These are phyloP conservation scores for Lepidurus packardi DNA, from an alignment of 1,140 invertebrate genomes.

Conservation along the genomic window DNA sequence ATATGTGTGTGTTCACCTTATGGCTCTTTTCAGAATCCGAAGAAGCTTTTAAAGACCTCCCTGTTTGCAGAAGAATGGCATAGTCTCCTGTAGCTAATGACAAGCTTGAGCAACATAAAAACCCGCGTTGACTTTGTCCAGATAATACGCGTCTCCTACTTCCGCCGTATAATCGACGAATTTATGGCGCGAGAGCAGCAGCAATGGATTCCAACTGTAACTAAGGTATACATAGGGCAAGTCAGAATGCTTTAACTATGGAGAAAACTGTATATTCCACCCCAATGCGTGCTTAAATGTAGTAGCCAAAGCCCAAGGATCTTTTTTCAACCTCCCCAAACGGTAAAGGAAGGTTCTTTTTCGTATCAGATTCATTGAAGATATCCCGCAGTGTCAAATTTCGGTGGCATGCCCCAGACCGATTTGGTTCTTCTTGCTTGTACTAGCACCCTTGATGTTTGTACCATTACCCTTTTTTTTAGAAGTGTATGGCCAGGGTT, in stretches of 20 bases:
- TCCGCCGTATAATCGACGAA: not conserved
- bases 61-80: not conserved
- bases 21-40: not conserved
- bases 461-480: not conserved
- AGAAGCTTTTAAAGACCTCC: constrained; percentile 4
- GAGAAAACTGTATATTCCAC: too few relatives aligned
- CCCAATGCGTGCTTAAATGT: not conserved
- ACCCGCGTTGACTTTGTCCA: not conserved
- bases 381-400: not conserved
- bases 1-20: constrained; percentile 10
- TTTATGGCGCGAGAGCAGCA: not conserved
- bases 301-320: not conserved
- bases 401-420: not conserved
- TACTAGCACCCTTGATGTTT: not conserved
- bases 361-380: not conserved
- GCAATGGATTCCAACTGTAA: too few relatives aligned
- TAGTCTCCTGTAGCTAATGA: constrained; percentile 8
- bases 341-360: too few relatives aligned
- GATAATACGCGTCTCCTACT: not conserved
- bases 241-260: too few relatives aligned
- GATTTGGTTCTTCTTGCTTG: not conserved
- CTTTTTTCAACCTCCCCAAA: too few relatives aligned
- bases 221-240: too few relatives aligned
- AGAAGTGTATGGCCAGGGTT: not conserved
- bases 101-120: not conserved